Percentiles rank a stretch among this genome's conserved stretches.
phyloP scores from a whole-genome alignment of 2,113 vertebrate species.

The Chlorocebus sabaeus region DNA sequence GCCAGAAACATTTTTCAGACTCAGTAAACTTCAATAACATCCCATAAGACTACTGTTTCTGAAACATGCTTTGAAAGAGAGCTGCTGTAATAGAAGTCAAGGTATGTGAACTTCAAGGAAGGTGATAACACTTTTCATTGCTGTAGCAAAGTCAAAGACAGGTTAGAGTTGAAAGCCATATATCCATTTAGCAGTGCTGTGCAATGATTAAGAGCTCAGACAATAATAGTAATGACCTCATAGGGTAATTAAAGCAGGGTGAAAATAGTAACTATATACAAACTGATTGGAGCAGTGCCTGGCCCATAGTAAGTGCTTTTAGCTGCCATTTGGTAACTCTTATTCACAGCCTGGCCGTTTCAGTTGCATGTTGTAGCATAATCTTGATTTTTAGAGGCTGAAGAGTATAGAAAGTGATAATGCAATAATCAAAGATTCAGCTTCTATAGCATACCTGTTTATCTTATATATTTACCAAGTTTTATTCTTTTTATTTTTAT shows the following conservation, averaged over 20 bases:
- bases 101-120: neutral
- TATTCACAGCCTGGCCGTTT: neutral
- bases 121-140: neutral
- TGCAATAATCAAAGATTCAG: neutral
- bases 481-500: neutral
- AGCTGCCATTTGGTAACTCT: neutral
- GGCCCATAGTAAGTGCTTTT: neutral
- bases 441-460: neutral
- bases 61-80: neutral
- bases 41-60: neutral
- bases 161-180: neutral
- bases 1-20: neutral
- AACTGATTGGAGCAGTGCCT: neutral
- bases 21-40: neutral
- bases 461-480: neutral
- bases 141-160: neutral
- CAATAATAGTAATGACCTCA: neutral
- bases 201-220: neutral
- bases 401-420: neutral
- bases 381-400: neutral
- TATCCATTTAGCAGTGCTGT: neutral
- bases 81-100: neutral
- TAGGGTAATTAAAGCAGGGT: no score
- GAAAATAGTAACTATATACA: neutral
- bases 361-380: neutral